Percentiles rank a stretch among this genome's conserved stretches.
phyloP scores from a whole-genome alignment of 2,797 vertebrate genomes.

The Rachycentron canadum region DNA sequence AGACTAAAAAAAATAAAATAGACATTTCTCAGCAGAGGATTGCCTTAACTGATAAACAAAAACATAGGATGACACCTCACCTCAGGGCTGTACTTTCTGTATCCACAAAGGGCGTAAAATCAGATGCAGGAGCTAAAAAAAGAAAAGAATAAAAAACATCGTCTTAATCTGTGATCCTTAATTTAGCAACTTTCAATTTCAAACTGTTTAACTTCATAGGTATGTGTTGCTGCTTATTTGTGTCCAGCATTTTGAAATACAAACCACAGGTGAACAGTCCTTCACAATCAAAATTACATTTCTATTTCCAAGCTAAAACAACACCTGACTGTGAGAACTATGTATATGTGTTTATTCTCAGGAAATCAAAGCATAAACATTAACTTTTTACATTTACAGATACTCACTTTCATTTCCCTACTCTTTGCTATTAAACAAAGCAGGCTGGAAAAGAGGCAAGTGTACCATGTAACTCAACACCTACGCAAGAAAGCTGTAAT shows the following conservation, averaged over 20 bases:
- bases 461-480: slow-evolving; percentile 25
- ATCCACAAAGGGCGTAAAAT: slow-evolving; percentile 36
- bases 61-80: slow-evolving; percentile 50
- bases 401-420: background rate
- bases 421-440: slow-evolving; percentile 4
- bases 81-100: slow-evolving; percentile 49
- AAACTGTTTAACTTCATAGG: slow-evolving; percentile 6
- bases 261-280: background rate
- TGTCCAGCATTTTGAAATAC: slow-evolving; percentile 2
- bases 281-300: background rate
- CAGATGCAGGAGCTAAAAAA: slow-evolving; percentile 51
- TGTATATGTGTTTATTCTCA: background rate
- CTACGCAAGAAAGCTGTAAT: slow-evolving; percentile 35
- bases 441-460: background rate
- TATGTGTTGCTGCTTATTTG: background rate
- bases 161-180: background rate
- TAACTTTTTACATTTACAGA: background rate
- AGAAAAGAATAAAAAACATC: background rate
- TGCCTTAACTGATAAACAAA: slow-evolving; percentile 24
- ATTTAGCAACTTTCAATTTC: background rate
- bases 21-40: slow-evolving; percentile 2
- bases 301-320: background rate
- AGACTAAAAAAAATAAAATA: slow-evolving; percentile 15
- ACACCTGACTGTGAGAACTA: background rate
- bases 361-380: background rate